These are phyloP conservation scores for Herminia tarsipennalis DNA, from an alignment of 2,888 invertebrate genomes.

Conservation along the genomic window DNA sequence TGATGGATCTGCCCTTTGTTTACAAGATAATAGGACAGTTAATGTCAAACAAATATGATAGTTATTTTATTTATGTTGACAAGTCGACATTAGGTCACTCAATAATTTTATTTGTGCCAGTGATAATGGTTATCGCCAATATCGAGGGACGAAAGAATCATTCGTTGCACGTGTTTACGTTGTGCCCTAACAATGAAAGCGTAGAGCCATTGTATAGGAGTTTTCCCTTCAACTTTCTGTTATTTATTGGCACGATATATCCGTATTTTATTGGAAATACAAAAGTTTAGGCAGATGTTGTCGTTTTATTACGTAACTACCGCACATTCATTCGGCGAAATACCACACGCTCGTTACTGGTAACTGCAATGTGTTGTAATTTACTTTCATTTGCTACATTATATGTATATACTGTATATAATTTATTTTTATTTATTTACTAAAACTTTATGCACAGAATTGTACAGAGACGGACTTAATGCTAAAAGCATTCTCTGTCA, in stretches of 20 bases:
- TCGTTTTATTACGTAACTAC: too few relatives aligned
- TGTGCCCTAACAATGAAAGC: background rate
- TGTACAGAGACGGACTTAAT: too few relatives aligned
- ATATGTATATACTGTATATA: too few relatives aligned
- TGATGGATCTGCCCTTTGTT: background rate
- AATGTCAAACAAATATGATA: background rate
- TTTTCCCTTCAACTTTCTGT: constrained; percentile 1
- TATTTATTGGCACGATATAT: constrained; percentile 1
- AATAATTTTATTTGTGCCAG: background rate
- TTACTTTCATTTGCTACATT: too few relatives aligned
- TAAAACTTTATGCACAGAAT: too few relatives aligned
- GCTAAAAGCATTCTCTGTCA: too few relatives aligned
- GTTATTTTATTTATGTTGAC: background rate
- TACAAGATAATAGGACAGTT: background rate
- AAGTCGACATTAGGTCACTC: background rate
- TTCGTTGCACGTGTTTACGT: constrained; percentile 6
- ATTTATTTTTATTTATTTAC: too few relatives aligned
- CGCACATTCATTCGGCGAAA: too few relatives aligned
- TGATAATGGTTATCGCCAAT: constrained; percentile 2
- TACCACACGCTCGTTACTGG: too few relatives aligned
- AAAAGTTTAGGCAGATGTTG: background rate
- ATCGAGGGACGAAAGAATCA: background rate
- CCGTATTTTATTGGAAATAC: background rate
- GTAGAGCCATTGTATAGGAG: background rate
- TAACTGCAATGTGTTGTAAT: too few relatives aligned